Evolutionary conservation across 2,888 invertebrate genomes (phyloP).

Genomic region (Pilophorus perplexus): DNA sequence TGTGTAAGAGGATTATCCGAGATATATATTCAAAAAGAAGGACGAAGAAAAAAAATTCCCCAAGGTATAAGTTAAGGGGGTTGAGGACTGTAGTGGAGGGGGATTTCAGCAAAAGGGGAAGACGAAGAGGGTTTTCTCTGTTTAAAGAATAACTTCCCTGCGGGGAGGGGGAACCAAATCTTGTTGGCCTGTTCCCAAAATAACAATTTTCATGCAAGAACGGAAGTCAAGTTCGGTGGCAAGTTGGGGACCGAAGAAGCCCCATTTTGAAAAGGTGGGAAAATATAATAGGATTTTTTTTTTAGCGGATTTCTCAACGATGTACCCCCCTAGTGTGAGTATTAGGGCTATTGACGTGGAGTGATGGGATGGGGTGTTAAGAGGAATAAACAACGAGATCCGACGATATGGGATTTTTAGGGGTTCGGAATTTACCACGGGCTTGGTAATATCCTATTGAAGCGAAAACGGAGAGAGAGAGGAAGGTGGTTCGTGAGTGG

Average conservation of each 20-base stretch:
- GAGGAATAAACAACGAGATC: no score
- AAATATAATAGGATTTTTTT: no score
- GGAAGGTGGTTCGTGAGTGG: no score
- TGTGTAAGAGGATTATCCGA: constrained; percentile 42
- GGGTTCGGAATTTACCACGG: no score
- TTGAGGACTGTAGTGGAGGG: constrained; percentile 9
- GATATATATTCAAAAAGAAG: constrained; percentile 38
- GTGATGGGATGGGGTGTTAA: no score
- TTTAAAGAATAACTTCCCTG: constrained; percentile 34
- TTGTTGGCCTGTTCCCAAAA: constrained; percentile 36
- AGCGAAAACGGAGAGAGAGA: no score
- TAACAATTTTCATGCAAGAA: constrained; percentile 39
- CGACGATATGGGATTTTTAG: no score
- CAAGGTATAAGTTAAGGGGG: background rate
- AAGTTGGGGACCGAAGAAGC: background rate
- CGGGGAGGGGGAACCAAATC: constrained; percentile 19
- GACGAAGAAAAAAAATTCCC: background rate
- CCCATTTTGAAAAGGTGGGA: background rate
- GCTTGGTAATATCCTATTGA: no score
- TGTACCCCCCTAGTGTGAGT: no score
- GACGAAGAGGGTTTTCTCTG: constrained; percentile 15
- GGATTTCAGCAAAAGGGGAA: background rate
- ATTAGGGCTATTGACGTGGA: no score
- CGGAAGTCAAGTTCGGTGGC: constrained; percentile 30
- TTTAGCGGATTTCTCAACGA: no score